Percentiles rank a stretch among this genome's conserved stretches.
These are phyloP conservation scores for Clavelina lepadiformis DNA, from an alignment of 23 tunicate species.

Conservation along the genomic window DNA sequence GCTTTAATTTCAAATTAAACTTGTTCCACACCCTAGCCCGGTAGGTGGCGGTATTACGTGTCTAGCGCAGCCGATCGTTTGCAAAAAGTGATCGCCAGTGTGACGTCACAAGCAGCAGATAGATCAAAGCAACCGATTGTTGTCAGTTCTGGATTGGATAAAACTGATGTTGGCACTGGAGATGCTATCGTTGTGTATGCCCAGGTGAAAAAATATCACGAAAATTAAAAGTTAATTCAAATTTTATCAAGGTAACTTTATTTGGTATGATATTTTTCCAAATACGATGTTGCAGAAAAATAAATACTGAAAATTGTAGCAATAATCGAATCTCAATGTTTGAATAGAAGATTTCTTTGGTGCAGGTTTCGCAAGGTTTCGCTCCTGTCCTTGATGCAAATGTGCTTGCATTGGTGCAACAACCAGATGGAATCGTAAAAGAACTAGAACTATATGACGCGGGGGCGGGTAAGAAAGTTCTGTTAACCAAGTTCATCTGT, in stretches of 20 bases:
- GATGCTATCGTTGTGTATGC: constrained; percentile 64
- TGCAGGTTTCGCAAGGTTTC: constrained; percentile 62
- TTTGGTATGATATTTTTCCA: no score
- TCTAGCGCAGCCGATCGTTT: constrained; percentile 18
- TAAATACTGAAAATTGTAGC: no score
- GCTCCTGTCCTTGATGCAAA: no score
- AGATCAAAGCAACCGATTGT: constrained; percentile 27
- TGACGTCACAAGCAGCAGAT: constrained; percentile 47
- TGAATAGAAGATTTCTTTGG: no score
- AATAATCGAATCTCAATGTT: no score
- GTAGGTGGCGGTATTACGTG: constrained; percentile 46
- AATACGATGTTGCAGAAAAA: no score
- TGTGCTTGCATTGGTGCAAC: no score
- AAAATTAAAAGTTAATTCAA: background rate
- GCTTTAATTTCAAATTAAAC: no score
- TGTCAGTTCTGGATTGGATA: constrained; percentile 52
- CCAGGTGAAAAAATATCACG: no score
- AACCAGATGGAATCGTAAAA: constrained; percentile 22
- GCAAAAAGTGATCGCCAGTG: constrained; percentile 41
- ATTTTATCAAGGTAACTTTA: background rate
- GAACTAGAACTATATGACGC: constrained; percentile 33
- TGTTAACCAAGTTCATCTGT: no score
- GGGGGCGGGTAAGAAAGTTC: constrained; percentile 74
- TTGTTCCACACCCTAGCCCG: constrained; percentile 8
- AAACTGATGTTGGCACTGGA: constrained; percentile 27